Conservation (phyloP, 2,888 invertebrate genomes). For the Ectemnius lituratus region DNA sequence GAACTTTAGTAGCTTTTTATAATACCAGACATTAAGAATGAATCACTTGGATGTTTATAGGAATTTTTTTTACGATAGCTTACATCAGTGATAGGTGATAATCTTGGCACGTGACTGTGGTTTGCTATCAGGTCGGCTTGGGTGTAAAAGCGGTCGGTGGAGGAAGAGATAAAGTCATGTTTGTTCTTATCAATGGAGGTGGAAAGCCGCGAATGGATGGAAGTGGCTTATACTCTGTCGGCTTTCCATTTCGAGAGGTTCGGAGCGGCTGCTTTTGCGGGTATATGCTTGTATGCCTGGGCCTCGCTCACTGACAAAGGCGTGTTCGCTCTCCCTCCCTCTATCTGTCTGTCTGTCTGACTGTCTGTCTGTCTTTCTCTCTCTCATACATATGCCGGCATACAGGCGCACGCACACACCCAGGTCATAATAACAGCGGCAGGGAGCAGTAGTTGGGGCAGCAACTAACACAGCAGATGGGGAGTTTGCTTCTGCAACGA, state of each 20-base stretch:
- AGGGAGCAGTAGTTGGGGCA: constrained; percentile 58
- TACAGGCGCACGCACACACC: constrained; percentile 30
- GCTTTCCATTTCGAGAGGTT: constrained; percentile 50
- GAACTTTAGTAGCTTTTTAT: too few relatives aligned
- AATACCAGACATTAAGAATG: too few relatives aligned
- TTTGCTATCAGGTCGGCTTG: too few relatives aligned
- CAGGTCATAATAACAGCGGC: constrained; percentile 54
- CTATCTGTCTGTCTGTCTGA: neutral
- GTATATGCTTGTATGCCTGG: constrained; percentile 11
- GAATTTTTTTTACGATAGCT: too few relatives aligned
- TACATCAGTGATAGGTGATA: too few relatives aligned
- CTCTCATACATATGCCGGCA: constrained; percentile 22
- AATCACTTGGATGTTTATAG: too few relatives aligned
- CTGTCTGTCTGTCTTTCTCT: neutral
- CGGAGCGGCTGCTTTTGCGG: constrained; percentile 13
- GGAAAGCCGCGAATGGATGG: too few relatives aligned
- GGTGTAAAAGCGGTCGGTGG: too few relatives aligned
- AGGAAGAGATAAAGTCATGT: too few relatives aligned
- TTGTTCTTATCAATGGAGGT: too few relatives aligned
- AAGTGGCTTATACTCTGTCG: too few relatives aligned
- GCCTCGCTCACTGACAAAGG: constrained; percentile 25
- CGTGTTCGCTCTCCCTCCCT: neutral
- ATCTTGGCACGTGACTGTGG: too few relatives aligned
- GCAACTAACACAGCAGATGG: constrained; percentile 66
- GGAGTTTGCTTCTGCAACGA: constrained; percentile 64